These are phyloP conservation scores for Wasmannia auropunctata DNA, from an alignment of 1,140 invertebrate genomes.

Conservation along the genomic window DNA sequence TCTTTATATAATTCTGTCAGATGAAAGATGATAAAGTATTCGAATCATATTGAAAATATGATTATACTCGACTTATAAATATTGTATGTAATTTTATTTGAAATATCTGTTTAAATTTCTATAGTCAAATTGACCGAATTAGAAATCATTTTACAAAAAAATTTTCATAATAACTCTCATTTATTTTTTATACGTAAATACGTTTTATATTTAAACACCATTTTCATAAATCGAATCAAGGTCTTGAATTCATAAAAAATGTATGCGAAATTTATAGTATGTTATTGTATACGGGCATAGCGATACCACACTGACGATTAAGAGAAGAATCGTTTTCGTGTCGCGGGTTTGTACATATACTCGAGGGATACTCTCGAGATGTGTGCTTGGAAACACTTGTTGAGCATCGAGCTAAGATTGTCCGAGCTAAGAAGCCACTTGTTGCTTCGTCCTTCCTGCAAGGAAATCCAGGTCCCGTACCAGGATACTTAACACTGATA, in stretches of 20 bases:
- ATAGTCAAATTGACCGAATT: conserved; percentile 28
- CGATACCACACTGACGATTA: conserved; percentile 11
- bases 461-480: conserved; percentile 71
- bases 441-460: conserved; percentile 79
- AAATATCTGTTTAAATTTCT: conserved; percentile 16
- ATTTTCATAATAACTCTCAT: background rate
- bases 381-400: conserved; percentile 81
- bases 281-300: background rate
- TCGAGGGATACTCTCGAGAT: conserved; percentile 37
- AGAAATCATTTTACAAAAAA: background rate
- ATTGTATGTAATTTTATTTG: conserved; percentile 32
- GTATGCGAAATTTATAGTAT: background rate
- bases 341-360: background rate
- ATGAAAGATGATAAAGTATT: conserved; percentile 18
- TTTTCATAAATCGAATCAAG: background rate
- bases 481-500: conserved; percentile 65
- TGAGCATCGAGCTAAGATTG: conserved; percentile 82
- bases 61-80: conserved; percentile 38
- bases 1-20: conserved; percentile 20
- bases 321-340: background rate
- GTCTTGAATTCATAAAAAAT: background rate
- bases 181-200: background rate
- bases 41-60: conserved; percentile 7
- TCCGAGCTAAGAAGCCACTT: conserved; percentile 84
- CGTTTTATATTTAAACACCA: background rate